phyloP scores from a whole-genome alignment of 64 coral and sea anemone species.

The Actinia tenebrosa region DNA sequence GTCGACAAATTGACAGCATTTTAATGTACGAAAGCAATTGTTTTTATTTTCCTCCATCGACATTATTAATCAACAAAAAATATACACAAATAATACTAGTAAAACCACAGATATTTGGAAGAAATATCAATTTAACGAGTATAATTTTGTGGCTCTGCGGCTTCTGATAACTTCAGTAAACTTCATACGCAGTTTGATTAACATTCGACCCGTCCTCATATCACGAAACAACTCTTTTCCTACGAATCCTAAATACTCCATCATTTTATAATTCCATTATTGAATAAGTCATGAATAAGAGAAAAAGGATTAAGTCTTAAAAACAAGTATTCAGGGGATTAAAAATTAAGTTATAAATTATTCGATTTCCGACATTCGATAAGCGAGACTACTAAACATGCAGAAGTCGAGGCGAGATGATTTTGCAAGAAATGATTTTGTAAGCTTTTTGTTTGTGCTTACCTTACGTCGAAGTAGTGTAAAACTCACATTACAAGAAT shows the following conservation, averaged over 20 bases:
- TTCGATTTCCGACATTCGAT: not conserved
- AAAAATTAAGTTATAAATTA: not conserved
- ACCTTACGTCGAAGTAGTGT: constrained; percentile 71
- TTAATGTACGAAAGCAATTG: too few relatives aligned
- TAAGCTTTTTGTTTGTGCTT: not conserved
- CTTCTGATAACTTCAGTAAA: not conserved
- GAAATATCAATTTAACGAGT: not conserved
- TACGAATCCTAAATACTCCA: not conserved
- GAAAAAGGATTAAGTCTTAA: not conserved
- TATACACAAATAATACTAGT: not conserved
- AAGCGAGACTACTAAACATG: not conserved
- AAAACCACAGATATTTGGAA: not conserved
- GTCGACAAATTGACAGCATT: too few relatives aligned
- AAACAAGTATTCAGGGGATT: not conserved
- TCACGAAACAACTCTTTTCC: not conserved
- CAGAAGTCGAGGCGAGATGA: not conserved
- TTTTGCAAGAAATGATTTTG: too few relatives aligned
- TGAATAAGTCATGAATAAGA: not conserved
- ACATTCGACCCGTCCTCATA: not conserved
- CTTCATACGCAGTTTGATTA: not conserved
- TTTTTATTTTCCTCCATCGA: not conserved
- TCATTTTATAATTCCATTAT: not conserved
- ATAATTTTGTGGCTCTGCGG: not conserved
- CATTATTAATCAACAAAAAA: not conserved
- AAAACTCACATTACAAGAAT: constrained; percentile 65